Conservation (phyloP, 2,113 vertebrate genomes). For the Eurystomus gularis region DNA sequence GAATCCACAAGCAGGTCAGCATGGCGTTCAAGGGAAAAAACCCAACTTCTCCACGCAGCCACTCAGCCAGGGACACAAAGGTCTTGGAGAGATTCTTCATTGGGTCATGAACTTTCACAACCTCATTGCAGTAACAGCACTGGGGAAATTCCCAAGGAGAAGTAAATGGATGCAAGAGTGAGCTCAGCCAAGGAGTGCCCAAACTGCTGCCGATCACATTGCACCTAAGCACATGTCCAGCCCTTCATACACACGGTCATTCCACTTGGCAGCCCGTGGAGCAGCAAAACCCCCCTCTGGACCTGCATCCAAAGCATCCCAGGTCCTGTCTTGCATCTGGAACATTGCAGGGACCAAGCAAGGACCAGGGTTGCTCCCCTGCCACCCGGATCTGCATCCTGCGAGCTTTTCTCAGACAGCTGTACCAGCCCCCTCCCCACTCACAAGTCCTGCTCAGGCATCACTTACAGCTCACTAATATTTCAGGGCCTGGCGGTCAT, state of each 20-base stretch:
- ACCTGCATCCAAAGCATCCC: fast-evolving
- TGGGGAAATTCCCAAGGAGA: conserved; percentile 39
- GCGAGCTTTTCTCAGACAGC: fast-evolving
- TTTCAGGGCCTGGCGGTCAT: background rate
- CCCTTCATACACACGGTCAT: fast-evolving
- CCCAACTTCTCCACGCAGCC: background rate
- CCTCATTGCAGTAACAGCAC: background rate
- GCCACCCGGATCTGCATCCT: fast-evolving
- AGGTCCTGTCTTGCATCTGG: background rate
- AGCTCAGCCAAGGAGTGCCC: background rate
- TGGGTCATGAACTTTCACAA: conserved; percentile 14
- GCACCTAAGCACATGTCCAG: background rate
- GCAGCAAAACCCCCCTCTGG: fast-evolving
- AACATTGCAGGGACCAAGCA: fast-evolving
- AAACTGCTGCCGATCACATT: background rate
- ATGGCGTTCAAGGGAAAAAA: background rate
- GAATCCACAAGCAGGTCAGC: background rate
- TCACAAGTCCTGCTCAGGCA: background rate
- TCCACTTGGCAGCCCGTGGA: background rate
- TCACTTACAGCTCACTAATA: background rate
- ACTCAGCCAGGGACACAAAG: background rate
- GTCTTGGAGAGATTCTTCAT: background rate
- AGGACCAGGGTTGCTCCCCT: background rate
- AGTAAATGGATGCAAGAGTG: background rate
- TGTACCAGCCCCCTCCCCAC: background rate